phyloP scores from a whole-genome alignment of 2,797 vertebrate genomes.

The Neoniphon sammara region DNA sequence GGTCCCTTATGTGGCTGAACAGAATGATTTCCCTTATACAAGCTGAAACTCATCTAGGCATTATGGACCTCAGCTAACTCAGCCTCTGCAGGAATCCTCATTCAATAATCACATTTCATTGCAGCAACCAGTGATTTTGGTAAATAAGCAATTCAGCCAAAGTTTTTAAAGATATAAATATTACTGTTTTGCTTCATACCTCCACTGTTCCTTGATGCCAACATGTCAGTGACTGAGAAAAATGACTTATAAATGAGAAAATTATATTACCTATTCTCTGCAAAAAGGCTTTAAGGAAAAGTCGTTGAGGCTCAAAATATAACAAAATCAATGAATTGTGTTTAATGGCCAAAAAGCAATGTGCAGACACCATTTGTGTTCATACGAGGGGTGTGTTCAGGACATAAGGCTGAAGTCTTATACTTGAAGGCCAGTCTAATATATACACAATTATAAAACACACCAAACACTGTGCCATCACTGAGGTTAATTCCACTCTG shows the following conservation, averaged over 20 bases:
- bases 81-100: too few relatives aligned
- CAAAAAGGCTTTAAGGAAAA: too few relatives aligned
- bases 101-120: too few relatives aligned
- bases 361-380: not conserved
- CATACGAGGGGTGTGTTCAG: not conserved
- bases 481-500: slow-evolving; percentile 14
- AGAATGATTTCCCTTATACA: not conserved
- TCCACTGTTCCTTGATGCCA: not conserved
- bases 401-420: not conserved
- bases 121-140: too few relatives aligned
- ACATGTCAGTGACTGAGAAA: slow-evolving; percentile 7
- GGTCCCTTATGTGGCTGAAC: not conserved
- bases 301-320: too few relatives aligned
- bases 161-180: not conserved
- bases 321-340: not conserved
- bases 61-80: too few relatives aligned
- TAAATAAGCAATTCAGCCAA: not conserved
- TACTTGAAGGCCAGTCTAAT: not conserved
- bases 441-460: not conserved
- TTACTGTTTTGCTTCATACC: not conserved
- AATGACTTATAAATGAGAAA: slow-evolving; percentile 1
- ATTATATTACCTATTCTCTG: too few relatives aligned
- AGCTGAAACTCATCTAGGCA: too few relatives aligned
- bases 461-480: slow-evolving; percentile 16
- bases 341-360: not conserved